Conservation (phyloP, 2,888 invertebrate genomes). For the Ptilodon capucinus region DNA sequence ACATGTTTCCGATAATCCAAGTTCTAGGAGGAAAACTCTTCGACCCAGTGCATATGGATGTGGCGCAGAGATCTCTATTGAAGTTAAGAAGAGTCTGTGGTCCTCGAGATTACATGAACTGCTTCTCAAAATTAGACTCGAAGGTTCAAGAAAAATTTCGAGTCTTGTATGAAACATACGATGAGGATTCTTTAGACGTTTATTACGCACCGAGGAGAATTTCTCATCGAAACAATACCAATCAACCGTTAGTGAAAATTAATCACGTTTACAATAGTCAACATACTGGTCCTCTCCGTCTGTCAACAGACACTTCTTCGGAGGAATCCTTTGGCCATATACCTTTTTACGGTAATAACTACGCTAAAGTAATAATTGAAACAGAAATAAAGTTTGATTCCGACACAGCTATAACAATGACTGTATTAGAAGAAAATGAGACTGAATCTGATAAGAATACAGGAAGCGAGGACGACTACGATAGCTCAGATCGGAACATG, state of each 20-base stretch:
- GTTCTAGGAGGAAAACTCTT: constrained; percentile 81
- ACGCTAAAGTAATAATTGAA: constrained; percentile 89
- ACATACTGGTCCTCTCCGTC: constrained; percentile 51
- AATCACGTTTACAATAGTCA: constrained; percentile 62
- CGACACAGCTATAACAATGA: constrained; percentile 92
- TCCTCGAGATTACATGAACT: constrained; percentile 83
- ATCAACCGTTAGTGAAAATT: constrained; percentile 60
- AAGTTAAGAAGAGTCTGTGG: constrained; percentile 88
- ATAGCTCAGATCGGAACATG: constrained; percentile 75
- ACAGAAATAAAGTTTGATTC: constrained; percentile 92
- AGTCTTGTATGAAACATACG: constrained; percentile 66
- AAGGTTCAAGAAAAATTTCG: constrained; percentile 80
- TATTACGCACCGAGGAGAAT: constrained; percentile 70
- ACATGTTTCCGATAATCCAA: constrained; percentile 78
- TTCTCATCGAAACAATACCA: constrained; percentile 46
- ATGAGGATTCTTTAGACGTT: constrained; percentile 75
- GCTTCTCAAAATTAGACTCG: constrained; percentile 68
- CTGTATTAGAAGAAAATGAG: constrained; percentile 88
- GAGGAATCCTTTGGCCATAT: constrained; percentile 81
- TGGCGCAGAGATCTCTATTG: constrained; percentile 86
- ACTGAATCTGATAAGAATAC: constrained; percentile 72
- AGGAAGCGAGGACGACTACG: constrained; percentile 70
- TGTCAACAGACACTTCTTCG: constrained; percentile 79
- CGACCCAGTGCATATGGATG: constrained; percentile 83
- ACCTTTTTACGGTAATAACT: constrained; percentile 67